Base-by-base conservation (phyloP, 2,113 vertebrate species). In the Macroglossus sobrinus region DNA sequence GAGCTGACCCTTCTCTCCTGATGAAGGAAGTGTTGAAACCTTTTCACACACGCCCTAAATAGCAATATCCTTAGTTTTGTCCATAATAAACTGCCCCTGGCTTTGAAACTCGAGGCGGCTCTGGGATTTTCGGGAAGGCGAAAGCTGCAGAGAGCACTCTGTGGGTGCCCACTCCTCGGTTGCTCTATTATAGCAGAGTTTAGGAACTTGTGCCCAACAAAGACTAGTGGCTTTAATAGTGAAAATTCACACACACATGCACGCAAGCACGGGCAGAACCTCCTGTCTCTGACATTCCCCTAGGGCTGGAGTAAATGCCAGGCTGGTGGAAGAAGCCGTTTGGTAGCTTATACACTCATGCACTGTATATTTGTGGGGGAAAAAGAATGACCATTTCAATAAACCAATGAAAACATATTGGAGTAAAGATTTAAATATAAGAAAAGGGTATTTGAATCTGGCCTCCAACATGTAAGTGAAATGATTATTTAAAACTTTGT, bases 281-380 rank as follows among this genome's bases (percentile, higher is more conserved):
- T 38, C 38, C n/a, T 68, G 89, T 92, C 71, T 91, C n/a, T 86
- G 26, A 18, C 24, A 72, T 64, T 28, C 21, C 4, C 21, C 15
- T 50, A 4, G 15, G 50, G 82, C 38, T 4, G 5, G n/a, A 91
- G 45, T 61, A 91, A 93, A 94, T 2, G 21, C 38, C 92, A 91
- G 88, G 72, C 55, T 21, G 11, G 35, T 3, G n/a, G 95, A 96
- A 95, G 96, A 89, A 97, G 94, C 91, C 93, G 75, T 97, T 91
- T 93, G 92, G 33, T 50, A 50, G 50, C 50, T 50, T 50, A 50
- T 50, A 50, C 16, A 43, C 59, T 11, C 40, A 45, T 3, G 8
- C 14, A 40, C 10, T 35, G 57, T 50, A 40, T 59, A 89, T 89
- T 68, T 82, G 57, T 76, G 26, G 26, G 57, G 24, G 47, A 28